Base-by-base conservation (phyloP, 1,140 invertebrate species). In the Tetragonula clypearis region DNA sequence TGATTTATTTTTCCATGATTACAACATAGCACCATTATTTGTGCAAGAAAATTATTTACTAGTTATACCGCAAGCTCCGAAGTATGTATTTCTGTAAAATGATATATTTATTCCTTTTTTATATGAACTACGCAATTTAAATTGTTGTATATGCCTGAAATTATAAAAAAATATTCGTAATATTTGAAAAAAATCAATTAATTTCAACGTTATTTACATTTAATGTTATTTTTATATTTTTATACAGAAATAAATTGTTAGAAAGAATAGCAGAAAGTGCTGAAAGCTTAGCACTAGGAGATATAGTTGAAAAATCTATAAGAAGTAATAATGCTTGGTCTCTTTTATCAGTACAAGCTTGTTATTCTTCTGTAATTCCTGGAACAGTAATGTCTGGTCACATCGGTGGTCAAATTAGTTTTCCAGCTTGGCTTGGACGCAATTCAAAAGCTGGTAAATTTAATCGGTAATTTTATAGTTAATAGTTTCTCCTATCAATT, bases 21-120 rank as follows among this genome's bases (percentile, higher is more conserved):
- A 99, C 94, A 98, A 96, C 92, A 96, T 99, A 83, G 97, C 97
- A 9, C 98, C 99, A 15, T 95, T 99, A 30, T 99, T 99, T 95
- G 98, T 99, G 0, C 98, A 99, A 93, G 99, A 99, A 93, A 99
- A 99, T 95, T 99, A 99, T 95, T 95, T 98, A 1, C 96, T 95
- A 76, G 97, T 97, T 0, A 91, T 94, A 49, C 98, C 98, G 0
- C 94, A 96, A 74, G 96, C 95, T 79, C 96, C 96, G 56, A 96
- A 96, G 97, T 97, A 94, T 94, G 95, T 94, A 65, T 79, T 66
- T 58, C 23, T 56, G 19, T 19, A 84, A 19, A 73, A 41, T 14
- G 26, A 66, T n/a, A 11, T 53, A 55, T 74, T 74, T n/a, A 72
- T 49, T 17, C 12, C 23, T 23, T 30, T 60, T 58, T 1, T 58